Evolutionary conservation across 2,113 vertebrate species (phyloP).

Genomic region (Rhinopithecus roxellana): DNA sequence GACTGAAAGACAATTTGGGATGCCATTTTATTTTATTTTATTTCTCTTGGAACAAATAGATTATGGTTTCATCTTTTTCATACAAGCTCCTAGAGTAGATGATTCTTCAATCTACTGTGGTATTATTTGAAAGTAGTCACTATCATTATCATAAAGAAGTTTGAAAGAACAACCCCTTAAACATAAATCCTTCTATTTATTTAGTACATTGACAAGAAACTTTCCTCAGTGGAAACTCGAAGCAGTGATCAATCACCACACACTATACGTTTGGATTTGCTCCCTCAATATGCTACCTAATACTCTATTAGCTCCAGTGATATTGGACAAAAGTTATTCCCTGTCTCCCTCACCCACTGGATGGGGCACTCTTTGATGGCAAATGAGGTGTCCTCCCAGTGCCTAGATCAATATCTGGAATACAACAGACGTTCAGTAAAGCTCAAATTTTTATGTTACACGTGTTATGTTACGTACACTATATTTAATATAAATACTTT

Average conservation of each 20-base stretch:
- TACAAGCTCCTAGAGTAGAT: background rate
- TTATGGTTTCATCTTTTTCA: background rate
- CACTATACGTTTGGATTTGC: background rate
- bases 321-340: background rate
- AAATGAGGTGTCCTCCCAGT: background rate
- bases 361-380: background rate
- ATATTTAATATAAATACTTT: background rate
- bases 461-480: background rate
- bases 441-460: background rate
- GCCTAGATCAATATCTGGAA: background rate
- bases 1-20: background rate
- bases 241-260: background rate
- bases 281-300: background rate
- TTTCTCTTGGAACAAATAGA: background rate
- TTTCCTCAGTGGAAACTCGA: background rate
- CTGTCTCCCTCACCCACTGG: background rate
- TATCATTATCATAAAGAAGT: background rate
- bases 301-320: background rate
- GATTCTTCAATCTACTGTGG: background rate
- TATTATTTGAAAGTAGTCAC: background rate
- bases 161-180: background rate
- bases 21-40: background rate
- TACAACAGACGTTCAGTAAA: background rate
- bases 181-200: background rate
- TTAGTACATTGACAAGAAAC: background rate